Conservation (phyloP, 1,140 invertebrate genomes). For the Apis laboriosa region DNA sequence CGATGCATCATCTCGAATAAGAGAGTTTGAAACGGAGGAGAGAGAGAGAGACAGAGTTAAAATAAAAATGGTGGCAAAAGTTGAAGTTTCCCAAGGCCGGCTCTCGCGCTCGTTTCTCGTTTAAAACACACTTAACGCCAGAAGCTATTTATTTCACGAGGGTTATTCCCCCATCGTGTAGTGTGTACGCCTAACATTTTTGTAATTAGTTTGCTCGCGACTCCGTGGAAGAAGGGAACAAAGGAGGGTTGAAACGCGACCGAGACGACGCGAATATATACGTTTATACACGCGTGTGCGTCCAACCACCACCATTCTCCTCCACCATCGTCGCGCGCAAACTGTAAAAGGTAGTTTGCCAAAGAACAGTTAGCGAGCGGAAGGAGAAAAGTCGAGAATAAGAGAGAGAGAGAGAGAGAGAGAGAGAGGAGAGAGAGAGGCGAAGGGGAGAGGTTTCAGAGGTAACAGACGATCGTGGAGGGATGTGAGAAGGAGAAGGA, state of each 20-base stretch:
- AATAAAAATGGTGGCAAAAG: constrained; percentile 48
- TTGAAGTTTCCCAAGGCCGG: neutral
- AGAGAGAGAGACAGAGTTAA: constrained; percentile 10
- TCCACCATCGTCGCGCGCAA: neutral
- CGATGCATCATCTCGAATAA: neutral
- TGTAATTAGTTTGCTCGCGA: constrained; percentile 72
- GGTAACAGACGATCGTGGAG: constrained; percentile 12
- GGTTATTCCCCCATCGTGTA: constrained; percentile 43
- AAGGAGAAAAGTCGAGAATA: constrained; percentile 27
- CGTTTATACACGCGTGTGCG: constrained; percentile 44
- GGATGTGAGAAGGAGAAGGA: neutral
- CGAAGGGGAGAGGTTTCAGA: neutral
- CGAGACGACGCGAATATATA: constrained; percentile 47
- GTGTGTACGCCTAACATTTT: constrained; percentile 67
- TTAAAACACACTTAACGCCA: constrained; percentile 63
- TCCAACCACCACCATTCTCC: neutral
- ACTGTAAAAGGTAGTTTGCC: constrained; percentile 43
- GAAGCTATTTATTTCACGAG: constrained; percentile 70
- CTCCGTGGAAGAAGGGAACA: constrained; percentile 57
- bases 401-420: neutral
- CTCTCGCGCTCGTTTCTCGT: constrained; percentile 31
- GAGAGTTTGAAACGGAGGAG: neutral
- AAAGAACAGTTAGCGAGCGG: constrained; percentile 38
- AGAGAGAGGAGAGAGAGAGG: neutral
- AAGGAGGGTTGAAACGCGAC: constrained; percentile 47